Evolutionary conservation across 2,888 invertebrate species (phyloP).

Genomic region (Cheilosia variabilis): DNA sequence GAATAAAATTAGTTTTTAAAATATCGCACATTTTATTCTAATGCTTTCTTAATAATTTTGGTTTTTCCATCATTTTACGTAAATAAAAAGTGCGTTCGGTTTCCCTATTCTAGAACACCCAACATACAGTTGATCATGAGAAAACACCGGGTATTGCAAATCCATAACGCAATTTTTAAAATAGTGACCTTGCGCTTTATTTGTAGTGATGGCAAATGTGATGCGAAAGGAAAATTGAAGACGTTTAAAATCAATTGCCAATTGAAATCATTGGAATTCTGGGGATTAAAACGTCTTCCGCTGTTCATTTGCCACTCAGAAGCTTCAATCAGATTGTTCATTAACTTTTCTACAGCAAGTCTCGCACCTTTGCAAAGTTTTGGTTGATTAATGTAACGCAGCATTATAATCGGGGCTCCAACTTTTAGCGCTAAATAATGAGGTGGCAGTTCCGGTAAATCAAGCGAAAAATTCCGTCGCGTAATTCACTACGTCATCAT

Average conservation of each 20-base stretch:
- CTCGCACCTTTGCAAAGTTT: slow-evolving; percentile 2
- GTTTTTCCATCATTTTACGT: neutral
- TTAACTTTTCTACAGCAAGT: slow-evolving; percentile 11
- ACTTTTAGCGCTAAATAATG: slow-evolving; percentile 5
- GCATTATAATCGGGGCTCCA: slow-evolving; percentile 3
- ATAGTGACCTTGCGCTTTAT: neutral
- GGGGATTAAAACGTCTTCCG: neutral
- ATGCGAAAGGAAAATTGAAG: neutral
- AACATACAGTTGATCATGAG: no score
- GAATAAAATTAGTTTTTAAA: neutral
- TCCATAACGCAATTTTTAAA: no score
- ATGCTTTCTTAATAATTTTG: neutral
- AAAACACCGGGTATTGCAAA: no score
- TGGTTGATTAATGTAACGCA: slow-evolving; percentile 10
- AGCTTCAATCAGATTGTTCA: no score
- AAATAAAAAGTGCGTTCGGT: no score
- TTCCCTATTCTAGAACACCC: no score
- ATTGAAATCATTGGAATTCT: slow-evolving; percentile 8
- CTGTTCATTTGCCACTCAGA: neutral
- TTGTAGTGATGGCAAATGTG: neutral
- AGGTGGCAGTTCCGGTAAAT: no score
- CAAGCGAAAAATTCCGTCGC: no score
- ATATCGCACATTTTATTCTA: neutral
- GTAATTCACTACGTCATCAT: no score
- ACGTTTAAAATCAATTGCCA: neutral